phyloP scores from a whole-genome alignment of 1,140 invertebrate genomes.

The Olivierus martensii region DNA sequence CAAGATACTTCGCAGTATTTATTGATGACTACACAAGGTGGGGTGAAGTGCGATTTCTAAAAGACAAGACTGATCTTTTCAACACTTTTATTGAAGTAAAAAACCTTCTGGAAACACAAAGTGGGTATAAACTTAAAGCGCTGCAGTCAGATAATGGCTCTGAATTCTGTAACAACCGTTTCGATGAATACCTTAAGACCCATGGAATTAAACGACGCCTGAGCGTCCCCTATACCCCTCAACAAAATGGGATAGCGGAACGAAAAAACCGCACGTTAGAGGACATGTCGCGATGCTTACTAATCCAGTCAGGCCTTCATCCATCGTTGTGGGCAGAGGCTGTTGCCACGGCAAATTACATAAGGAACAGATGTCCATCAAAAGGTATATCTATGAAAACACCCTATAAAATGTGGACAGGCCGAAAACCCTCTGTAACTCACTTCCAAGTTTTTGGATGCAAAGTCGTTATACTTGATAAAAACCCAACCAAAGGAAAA shows the following conservation, averaged over 20 bases:
- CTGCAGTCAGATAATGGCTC: too few relatives aligned
- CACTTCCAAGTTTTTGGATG: conserved; percentile 5
- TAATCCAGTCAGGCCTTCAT: conserved; percentile 15
- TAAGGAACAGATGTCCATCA: background rate
- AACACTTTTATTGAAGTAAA: too few relatives aligned
- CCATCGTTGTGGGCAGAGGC: conserved; percentile 2
- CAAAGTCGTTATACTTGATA: background rate
- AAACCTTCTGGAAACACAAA: background rate
- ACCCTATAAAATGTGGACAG: background rate
- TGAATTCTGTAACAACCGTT: too few relatives aligned
- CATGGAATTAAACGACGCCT: background rate
- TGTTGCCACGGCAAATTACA: background rate
- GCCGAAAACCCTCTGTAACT: background rate
- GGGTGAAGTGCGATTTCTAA: too few relatives aligned
- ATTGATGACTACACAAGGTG: too few relatives aligned
- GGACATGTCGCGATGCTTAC: conserved; percentile 29
- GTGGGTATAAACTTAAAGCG: background rate
- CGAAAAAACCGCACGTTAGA: conserved; percentile 30
- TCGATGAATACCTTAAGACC: background rate
- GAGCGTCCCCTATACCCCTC: conserved; percentile 32
- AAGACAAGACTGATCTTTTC: too few relatives aligned
- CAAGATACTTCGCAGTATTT: too few relatives aligned
- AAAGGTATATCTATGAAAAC: conserved; percentile 19
- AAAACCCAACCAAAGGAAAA: background rate
- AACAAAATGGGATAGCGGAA: conserved; percentile 37